Base-by-base conservation (phyloP, 2,888 invertebrate genomes). In the Ochropleura leucogaster region DNA sequence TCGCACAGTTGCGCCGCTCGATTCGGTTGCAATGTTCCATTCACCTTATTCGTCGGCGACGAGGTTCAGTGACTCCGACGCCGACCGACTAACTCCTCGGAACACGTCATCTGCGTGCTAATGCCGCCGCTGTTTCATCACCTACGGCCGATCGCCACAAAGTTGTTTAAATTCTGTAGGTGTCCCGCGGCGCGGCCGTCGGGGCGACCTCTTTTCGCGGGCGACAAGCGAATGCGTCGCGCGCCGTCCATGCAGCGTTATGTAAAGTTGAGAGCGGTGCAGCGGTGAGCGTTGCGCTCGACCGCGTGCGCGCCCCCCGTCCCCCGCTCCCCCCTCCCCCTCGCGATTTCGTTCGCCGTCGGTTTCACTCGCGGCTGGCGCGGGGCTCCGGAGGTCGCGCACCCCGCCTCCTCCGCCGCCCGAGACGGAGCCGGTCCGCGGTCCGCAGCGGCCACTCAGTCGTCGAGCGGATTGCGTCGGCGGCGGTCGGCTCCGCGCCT, bases 1-100 rank as follows among this genome's bases (percentile, higher is more conserved):
- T 85, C 82, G 86, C 86, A 87, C 85, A 82, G 88, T 89, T 88
- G 91, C 90, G 90, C 87, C 90, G 91, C 92, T 90, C 92, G 92
- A 91, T 93, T 94, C 92, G 95, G 93, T 92, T 94, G 96, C 95
- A 95, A 93, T 92, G 95, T 95, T 95, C 95, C 96, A 95, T 95
- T 96, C 96, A 96, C 96, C 96, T 95, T 94, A 95, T 95, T 94
- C 89, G 94, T 92, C 91, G 91, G 86, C 93, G 92, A 87, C 92
- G 93, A 95, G 95, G 96, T 96, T 96, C 96, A 96, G 90, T 96
- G 96, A 96, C 96, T 95, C 92, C 92, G 92, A 77, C 90, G 93
- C 87, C 94, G 93, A 93, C 93, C 94, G 94, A 93, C 93, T 92
- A 91, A 93, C 93, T 93, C 92, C 90, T 91, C 89, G 91, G 89